Percentiles rank a stretch among this genome's conserved stretches.
Evolutionary conservation across 2,888 invertebrate genomes (phyloP).

Genomic region (Trissolcus japonicus): DNA sequence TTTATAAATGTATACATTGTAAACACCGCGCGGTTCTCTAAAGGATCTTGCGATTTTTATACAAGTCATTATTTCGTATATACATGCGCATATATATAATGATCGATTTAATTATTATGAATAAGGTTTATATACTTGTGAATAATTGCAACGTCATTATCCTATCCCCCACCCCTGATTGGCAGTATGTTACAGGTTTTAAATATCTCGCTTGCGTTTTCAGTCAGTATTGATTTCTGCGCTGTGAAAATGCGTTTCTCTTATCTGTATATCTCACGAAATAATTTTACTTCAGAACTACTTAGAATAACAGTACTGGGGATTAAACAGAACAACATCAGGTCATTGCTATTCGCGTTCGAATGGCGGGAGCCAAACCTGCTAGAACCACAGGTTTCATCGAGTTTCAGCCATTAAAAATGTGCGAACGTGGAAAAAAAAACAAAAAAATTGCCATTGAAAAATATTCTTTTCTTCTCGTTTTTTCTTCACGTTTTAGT

Average conservation of each 20-base stretch:
- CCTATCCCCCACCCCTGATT: slow-evolving; percentile 65
- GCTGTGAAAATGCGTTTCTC: slow-evolving; percentile 14
- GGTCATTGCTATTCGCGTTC: background rate
- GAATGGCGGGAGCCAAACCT: too few relatives aligned
- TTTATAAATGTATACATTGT: slow-evolving; percentile 40
- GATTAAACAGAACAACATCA: background rate
- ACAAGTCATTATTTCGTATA: slow-evolving; percentile 47
- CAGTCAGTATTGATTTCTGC: slow-evolving; percentile 38
- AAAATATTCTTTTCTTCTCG: background rate
- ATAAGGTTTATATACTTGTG: slow-evolving; percentile 46
- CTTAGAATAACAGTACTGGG: slow-evolving; percentile 8
- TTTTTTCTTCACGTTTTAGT: background rate
- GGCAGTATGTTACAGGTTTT: slow-evolving; percentile 72
- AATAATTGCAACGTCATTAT: slow-evolving; percentile 42
- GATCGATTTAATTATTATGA: slow-evolving; percentile 40
- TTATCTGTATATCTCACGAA: slow-evolving; percentile 5
- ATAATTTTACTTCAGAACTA: too few relatives aligned
- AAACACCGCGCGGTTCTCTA: slow-evolving; percentile 38
- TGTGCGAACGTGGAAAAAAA: background rate
- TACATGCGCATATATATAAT: slow-evolving; percentile 44
- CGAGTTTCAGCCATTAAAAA: too few relatives aligned
- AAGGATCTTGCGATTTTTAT: slow-evolving; percentile 43
- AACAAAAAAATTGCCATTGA: background rate
- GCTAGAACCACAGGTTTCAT: too few relatives aligned
- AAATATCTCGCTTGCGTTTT: slow-evolving; percentile 52